Evolutionary conservation across 1,140 invertebrate species (phyloP).

Genomic region (Microplitis demolitor): DNA sequence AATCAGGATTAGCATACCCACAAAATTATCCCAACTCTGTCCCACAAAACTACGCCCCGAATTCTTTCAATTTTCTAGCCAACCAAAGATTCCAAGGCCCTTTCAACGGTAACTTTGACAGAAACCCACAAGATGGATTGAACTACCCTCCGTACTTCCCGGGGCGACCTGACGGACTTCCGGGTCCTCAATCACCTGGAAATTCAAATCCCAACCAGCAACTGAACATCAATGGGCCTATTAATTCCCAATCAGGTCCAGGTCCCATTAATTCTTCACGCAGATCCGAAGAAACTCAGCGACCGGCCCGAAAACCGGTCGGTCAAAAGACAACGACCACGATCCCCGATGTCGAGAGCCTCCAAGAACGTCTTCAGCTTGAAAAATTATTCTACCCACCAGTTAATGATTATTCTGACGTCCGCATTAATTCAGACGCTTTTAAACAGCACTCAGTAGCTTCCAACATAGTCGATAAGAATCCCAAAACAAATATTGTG

Average conservation of each 20-base stretch:
- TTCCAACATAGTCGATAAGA: neutral
- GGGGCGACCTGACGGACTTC: neutral
- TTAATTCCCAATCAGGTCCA: too few species aligned
- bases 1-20: neutral
- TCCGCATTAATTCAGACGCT: slow-evolving; percentile 25
- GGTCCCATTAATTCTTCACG: neutral
- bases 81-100: slow-evolving; percentile 18
- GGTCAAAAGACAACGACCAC: neutral
- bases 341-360: slow-evolving; percentile 6
- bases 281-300: neutral
- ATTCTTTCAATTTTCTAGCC: slow-evolving; percentile 14
- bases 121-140: slow-evolving; percentile 17
- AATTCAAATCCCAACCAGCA: neutral
- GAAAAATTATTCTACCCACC: slow-evolving; percentile 20
- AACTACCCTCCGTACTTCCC: slow-evolving; percentile 16
- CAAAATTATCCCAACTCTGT: too few species aligned
- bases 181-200: neutral
- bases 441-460: slow-evolving; percentile 19
- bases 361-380: slow-evolving; percentile 15
- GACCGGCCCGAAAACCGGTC: neutral
- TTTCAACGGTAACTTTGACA: slow-evolving; percentile 5
- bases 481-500: slow-evolving; percentile 12
- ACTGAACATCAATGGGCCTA: neutral
- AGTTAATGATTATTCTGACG: slow-evolving; percentile 29
- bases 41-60: slow-evolving; percentile 8